A percentile compares a stretch with the other conserved stretches of the same genome.
phyloP scores from a whole-genome alignment of 2,888 invertebrate species.

The Tolmerus cingulatus region DNA sequence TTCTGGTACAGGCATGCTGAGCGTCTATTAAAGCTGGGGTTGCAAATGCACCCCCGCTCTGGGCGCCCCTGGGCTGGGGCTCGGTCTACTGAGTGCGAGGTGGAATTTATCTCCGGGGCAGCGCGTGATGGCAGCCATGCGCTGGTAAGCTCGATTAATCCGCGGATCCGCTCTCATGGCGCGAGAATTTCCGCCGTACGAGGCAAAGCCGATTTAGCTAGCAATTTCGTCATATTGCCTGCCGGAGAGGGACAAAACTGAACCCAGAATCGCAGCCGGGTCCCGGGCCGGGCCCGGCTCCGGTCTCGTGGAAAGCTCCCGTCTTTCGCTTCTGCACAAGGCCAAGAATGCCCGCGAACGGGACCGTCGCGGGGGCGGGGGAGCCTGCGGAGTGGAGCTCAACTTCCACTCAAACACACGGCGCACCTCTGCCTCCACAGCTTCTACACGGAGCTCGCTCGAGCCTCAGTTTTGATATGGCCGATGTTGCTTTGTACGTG shows the following conservation, averaged over 20 bases:
- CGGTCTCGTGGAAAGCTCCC: background rate
- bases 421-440: background rate
- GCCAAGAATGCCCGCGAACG: background rate
- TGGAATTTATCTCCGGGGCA: background rate
- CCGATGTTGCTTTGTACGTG: background rate
- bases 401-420: background rate
- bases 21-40: background rate
- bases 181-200: background rate
- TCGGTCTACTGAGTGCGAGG: background rate
- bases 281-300: background rate
- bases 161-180: background rate
- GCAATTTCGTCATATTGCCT: conserved; percentile 5
- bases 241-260: background rate
- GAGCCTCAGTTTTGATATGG: background rate
- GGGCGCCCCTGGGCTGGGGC: background rate
- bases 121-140: background rate
- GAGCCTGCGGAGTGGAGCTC: background rate
- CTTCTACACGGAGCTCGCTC: background rate
- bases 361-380: background rate
- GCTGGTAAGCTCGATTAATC: background rate
- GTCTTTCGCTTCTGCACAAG: background rate
- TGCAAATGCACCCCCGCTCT: background rate
- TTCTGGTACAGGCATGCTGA: too few species aligned
- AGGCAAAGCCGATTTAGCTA: background rate
- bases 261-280: background rate